Percentiles rank a stretch among this genome's conserved stretches.
Evolutionary conservation across 2,113 vertebrate species (phyloP).

Genomic region (Piliocolobus tephrosceles): DNA sequence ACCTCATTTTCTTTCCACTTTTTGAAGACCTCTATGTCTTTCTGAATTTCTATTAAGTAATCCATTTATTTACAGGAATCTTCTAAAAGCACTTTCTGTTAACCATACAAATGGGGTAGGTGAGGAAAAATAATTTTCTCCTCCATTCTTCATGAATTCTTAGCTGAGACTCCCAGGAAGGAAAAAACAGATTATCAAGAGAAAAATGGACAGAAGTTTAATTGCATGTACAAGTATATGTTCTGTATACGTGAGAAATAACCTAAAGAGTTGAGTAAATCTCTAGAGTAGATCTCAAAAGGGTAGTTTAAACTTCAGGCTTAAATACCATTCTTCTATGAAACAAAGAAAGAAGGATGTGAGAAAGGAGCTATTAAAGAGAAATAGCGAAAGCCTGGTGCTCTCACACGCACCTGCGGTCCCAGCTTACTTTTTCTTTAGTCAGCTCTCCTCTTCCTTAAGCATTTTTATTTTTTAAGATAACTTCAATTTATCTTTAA

Average conservation of each 20-base stretch:
- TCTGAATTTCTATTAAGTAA: background rate
- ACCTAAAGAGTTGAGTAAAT: background rate
- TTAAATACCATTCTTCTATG: background rate
- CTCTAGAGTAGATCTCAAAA: background rate
- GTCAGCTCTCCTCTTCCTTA: background rate
- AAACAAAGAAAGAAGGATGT: background rate
- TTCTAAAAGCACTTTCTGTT: background rate
- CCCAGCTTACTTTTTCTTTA: background rate
- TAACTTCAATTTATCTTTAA: background rate
- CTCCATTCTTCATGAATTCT: background rate
- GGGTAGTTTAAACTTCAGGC: background rate
- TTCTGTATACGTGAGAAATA: background rate
- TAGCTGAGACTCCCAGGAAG: background rate
- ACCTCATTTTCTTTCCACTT: background rate
- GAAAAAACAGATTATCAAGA: background rate
- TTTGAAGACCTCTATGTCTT: background rate
- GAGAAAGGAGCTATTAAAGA: background rate
- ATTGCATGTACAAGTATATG: accelerated
- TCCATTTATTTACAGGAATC: background rate
- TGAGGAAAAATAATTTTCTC: background rate
- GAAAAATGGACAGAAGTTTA: too few relatives aligned
- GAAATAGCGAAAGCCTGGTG: background rate
- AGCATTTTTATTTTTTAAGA: background rate
- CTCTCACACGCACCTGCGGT: accelerated
- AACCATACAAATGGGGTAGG: background rate